Evolutionary conservation across 2,797 vertebrate genomes (phyloP).

Genomic region (Percopsis omiscomaycus): DNA sequence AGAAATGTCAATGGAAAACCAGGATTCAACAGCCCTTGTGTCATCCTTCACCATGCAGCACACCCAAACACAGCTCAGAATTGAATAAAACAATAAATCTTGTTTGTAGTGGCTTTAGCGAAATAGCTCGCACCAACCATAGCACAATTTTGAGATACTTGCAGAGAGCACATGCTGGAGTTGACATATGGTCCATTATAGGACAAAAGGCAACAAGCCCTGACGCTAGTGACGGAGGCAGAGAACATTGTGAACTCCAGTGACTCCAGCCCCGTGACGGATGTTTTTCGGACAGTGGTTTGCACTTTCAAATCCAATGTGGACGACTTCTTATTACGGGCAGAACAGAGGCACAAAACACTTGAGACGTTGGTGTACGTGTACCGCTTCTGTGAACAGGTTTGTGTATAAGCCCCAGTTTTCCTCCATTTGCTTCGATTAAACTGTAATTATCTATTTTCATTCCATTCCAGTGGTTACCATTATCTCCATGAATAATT

Average conservation of each 20-base stretch:
- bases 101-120: no score
- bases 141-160: no score
- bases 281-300: conserved; percentile 72
- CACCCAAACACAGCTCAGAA: no score
- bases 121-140: no score
- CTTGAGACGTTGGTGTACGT: conserved; percentile 77
- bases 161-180: not conserved
- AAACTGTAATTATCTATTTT: not conserved
- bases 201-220: conserved; percentile 79
- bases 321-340: conserved; percentile 79
- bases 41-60: no score
- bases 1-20: no score
- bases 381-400: conserved; percentile 83
- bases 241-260: conserved; percentile 61
- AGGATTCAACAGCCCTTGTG: no score
- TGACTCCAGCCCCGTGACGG: conserved; percentile 69
- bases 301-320: conserved; percentile 82
- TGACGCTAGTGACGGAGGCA: conserved; percentile 78
- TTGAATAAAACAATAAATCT: no score
- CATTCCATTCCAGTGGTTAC: not conserved
- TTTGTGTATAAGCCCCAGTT: conserved; percentile 49
- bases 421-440: not conserved
- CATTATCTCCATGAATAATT: not conserved
- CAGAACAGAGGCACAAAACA: conserved; percentile 78
- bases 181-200: conserved; percentile 52